A percentile compares a stretch with the other conserved stretches of the same genome.
phyloP scores from a whole-genome alignment of 2,797 vertebrate genomes.

The Chrosomus eos region DNA sequence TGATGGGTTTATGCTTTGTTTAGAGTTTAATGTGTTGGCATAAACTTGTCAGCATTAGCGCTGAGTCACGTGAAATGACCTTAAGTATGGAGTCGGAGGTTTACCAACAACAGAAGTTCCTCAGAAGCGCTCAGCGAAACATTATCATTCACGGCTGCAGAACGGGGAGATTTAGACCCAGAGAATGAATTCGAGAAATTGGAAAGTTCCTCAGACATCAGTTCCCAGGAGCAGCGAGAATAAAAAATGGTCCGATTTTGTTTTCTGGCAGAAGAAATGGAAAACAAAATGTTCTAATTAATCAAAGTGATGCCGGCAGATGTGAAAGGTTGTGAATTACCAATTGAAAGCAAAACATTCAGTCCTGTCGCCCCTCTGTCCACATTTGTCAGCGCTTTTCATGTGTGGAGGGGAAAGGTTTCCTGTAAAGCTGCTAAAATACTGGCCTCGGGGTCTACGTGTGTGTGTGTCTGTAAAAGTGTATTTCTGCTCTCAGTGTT shows the following conservation, averaged over 20 bases:
- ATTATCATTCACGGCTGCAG: not conserved
- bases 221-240: conserved; percentile 57
- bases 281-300: conserved; percentile 69
- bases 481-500: not conserved
- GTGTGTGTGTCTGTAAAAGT: not conserved
- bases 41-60: not conserved
- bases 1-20: not conserved
- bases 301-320: conserved; percentile 57
- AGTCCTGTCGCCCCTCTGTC: conserved; percentile 31
- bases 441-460: conserved; percentile 62
- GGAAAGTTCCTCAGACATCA: conserved; percentile 54
- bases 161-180: not conserved
- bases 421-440: conserved; percentile 53
- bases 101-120: not conserved
- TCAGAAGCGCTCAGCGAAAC: not conserved
- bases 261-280: conserved; percentile 64
- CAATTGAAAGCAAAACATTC: conserved; percentile 61
- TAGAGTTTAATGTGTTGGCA: not conserved
- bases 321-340: conserved; percentile 65
- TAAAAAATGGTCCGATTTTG: conserved; percentile 55
- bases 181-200: conserved; percentile 41
- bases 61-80: not conserved
- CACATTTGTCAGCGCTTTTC: conserved; percentile 60
- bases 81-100: not conserved
- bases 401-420: conserved; percentile 32